Percentiles rank a stretch among this genome's conserved stretches.
Evolutionary conservation across 2,797 vertebrate species (phyloP).

Genomic region (Hypotaenidia okinawae): DNA sequence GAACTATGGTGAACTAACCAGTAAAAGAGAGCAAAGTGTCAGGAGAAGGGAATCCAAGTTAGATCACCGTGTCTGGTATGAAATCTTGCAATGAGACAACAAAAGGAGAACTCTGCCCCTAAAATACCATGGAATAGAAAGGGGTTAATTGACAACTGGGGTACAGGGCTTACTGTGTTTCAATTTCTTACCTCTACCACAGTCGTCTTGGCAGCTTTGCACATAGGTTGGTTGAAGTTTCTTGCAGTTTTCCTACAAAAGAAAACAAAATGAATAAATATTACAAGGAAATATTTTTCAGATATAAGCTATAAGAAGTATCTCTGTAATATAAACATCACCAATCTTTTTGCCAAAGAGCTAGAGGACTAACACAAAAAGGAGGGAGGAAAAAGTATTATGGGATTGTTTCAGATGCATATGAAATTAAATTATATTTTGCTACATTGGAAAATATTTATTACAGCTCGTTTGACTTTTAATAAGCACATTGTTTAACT

Average conservation of each 20-base stretch:
- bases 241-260: constrained; percentile 90
- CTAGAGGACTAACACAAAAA: background rate
- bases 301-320: background rate
- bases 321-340: background rate
- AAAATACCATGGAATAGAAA: background rate
- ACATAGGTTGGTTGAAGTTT: constrained; percentile 99
- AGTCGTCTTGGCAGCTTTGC: constrained; percentile 93
- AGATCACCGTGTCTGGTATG: background rate
- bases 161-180: background rate
- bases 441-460: background rate
- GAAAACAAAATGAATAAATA: background rate
- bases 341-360: background rate
- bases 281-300: background rate
- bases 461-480: background rate
- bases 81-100: background rate
- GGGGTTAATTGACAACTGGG: background rate
- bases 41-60: background rate
- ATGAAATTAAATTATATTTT: background rate
- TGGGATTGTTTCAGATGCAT: background rate
- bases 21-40: background rate
- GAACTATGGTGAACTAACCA: background rate
- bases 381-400: background rate
- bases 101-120: background rate
- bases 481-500: background rate
- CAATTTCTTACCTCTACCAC: constrained; percentile 89